phyloP scores from a whole-genome alignment of 2,113 vertebrate genomes.

The Brienomyrus longianalis region DNA sequence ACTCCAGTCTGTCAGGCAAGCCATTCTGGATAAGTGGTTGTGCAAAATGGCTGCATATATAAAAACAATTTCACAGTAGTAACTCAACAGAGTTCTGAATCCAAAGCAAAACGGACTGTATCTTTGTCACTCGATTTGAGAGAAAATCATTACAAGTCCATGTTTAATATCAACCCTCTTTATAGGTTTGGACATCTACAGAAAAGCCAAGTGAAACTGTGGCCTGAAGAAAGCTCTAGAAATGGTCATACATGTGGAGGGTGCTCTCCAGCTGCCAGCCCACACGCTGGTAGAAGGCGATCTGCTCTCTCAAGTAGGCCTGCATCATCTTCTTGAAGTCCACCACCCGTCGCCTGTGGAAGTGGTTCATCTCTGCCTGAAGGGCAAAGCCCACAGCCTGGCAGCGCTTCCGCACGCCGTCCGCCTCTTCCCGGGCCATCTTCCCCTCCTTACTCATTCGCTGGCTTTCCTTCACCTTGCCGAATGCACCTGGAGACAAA shows the following conservation, averaged over 20 bases:
- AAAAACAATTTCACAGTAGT: background rate
- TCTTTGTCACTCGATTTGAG: background rate
- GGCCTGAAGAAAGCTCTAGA: constrained; percentile 33
- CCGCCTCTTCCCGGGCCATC: constrained; percentile 87
- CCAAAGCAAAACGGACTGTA: background rate
- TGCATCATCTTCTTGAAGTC: constrained; percentile 98
- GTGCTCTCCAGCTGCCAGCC: constrained; percentile 91
- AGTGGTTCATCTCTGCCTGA: constrained; percentile 96
- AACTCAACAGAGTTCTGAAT: background rate
- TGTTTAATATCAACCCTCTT: background rate
- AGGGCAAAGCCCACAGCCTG: constrained; percentile 89
- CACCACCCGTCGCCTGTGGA: constrained; percentile 79
- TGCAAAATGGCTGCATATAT: background rate
- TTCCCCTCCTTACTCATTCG: constrained; percentile 92
- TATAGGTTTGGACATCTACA: background rate
- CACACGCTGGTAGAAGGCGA: constrained; percentile 87
- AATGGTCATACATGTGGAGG: constrained; percentile 82
- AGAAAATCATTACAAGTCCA: background rate
- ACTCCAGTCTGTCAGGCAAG: background rate
- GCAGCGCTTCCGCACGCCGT: constrained; percentile 91
- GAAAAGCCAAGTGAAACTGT: background rate
- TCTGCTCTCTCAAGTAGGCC: constrained; percentile 88
- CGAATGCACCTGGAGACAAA: constrained; percentile 74
- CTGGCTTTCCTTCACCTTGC: constrained; percentile 96
- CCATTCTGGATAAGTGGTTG: background rate